These are phyloP conservation scores for Linnaemya tessellans DNA, from an alignment of 2,888 invertebrate species.

Conservation along the genomic window DNA sequence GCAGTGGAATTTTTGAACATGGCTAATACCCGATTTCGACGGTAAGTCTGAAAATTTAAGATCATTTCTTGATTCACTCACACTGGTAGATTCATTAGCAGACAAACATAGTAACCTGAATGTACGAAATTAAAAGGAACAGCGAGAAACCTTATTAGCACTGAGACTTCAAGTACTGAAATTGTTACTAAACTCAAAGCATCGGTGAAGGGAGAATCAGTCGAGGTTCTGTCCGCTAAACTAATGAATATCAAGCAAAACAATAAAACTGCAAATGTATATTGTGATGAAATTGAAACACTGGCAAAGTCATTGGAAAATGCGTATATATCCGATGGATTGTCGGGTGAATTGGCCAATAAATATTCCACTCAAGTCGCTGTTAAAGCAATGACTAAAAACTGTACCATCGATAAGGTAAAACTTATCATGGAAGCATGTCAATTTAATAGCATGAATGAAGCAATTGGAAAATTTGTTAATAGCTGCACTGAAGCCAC, in stretches of 20 bases:
- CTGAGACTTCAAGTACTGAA: slow-evolving; percentile 9
- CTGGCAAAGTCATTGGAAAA: background rate
- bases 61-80: too few species aligned
- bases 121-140: background rate
- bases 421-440: slow-evolving; percentile 52
- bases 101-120: too few species aligned
- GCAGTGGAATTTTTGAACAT: too few species aligned
- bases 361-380: slow-evolving; percentile 5
- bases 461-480: slow-evolving; percentile 51
- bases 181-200: background rate
- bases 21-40: too few species aligned
- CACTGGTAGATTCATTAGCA: too few species aligned
- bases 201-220: slow-evolving; percentile 27
- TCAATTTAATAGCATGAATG: slow-evolving; percentile 58
- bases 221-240: slow-evolving; percentile 20
- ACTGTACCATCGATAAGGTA: slow-evolving; percentile 6
- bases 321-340: background rate
- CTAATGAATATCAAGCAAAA: slow-evolving; percentile 18
- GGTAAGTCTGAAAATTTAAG: too few species aligned
- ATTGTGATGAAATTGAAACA: slow-evolving; percentile 2
- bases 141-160: slow-evolving; percentile 32
- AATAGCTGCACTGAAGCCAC: slow-evolving; percentile 36
- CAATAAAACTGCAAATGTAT: slow-evolving; percentile 4
- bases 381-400: background rate
- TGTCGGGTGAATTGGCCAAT: background rate